phyloP scores from a whole-genome alignment of 2,797 vertebrate species.

The Micromesistius poutassou region DNA sequence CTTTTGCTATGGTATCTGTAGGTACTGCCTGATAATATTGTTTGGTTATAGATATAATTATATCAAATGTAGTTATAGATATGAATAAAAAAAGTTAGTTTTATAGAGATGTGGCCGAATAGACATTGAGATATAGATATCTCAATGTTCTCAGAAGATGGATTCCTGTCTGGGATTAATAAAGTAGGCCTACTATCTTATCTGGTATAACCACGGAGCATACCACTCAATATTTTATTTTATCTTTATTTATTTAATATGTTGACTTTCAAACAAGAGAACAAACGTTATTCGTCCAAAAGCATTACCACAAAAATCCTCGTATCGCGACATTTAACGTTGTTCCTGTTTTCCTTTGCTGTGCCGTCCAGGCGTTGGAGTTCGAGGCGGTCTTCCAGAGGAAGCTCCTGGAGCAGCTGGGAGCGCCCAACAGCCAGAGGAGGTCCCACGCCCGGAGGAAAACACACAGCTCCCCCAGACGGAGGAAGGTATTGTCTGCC shows the following conservation, averaged over 20 bases:
- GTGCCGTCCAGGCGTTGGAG: slow-evolving; percentile 43
- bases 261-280: not conserved
- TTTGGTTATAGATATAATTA: not conserved
- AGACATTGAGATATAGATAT: not conserved
- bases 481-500: slow-evolving; percentile 21
- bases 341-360: slow-evolving; percentile 17
- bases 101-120: not conserved
- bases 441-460: slow-evolving; percentile 45
- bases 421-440: slow-evolving; percentile 34
- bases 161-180: not conserved
- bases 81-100: not conserved
- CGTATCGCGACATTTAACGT: not conserved
- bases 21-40: not conserved
- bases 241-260: no score
- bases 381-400: slow-evolving; percentile 50
- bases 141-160: not conserved
- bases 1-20: not conserved
- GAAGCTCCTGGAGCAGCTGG: slow-evolving; percentile 41
- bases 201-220: not conserved
- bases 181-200: not conserved
- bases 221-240: not conserved
- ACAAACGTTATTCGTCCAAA: not conserved
- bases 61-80: not conserved
- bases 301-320: not conserved
- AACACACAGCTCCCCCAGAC: slow-evolving; percentile 12